These are phyloP conservation scores for Heliocidaris erythrogramma DNA, from an alignment of 35 echinoderm and acorn worm genomes.

Conservation along the genomic window DNA sequence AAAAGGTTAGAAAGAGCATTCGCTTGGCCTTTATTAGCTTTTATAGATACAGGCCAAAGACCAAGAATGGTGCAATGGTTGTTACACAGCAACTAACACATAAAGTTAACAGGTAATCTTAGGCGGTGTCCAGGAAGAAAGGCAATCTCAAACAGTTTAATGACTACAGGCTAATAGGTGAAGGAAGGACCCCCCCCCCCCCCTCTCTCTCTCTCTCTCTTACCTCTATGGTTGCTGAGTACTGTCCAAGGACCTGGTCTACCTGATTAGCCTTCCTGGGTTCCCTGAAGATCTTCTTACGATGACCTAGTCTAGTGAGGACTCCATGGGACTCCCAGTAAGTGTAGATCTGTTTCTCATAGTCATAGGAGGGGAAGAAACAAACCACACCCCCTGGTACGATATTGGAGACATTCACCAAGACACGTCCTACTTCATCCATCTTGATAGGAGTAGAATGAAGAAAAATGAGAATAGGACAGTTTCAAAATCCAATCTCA, in stretches of 20 bases:
- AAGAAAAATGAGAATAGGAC: slow-evolving; percentile 25
- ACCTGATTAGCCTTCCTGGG: slow-evolving; percentile 89
- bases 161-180: too few species aligned
- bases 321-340: slow-evolving; percentile 85
- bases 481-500: slow-evolving; percentile 63
- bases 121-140: too few species aligned
- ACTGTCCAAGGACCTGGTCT: slow-evolving; percentile 83
- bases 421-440: slow-evolving; percentile 92
- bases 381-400: slow-evolving; percentile 93
- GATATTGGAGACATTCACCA: slow-evolving; percentile 82
- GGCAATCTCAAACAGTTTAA: too few species aligned
- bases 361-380: slow-evolving; percentile 99
- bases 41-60: too few species aligned
- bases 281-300: slow-evolving; percentile 87
- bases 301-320: slow-evolving; percentile 68
- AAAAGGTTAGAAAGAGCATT: too few species aligned
- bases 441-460: slow-evolving; percentile 57
- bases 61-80: too few species aligned
- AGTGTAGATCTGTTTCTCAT: slow-evolving; percentile 77
- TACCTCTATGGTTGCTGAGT: slow-evolving; percentile 85
- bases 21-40: too few species aligned
- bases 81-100: too few species aligned
- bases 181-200: background rate
- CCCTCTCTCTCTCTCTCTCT: too few species aligned
- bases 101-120: too few species aligned